phyloP scores from a whole-genome alignment of 2,888 invertebrate genomes.

The Norana najaformis region DNA sequence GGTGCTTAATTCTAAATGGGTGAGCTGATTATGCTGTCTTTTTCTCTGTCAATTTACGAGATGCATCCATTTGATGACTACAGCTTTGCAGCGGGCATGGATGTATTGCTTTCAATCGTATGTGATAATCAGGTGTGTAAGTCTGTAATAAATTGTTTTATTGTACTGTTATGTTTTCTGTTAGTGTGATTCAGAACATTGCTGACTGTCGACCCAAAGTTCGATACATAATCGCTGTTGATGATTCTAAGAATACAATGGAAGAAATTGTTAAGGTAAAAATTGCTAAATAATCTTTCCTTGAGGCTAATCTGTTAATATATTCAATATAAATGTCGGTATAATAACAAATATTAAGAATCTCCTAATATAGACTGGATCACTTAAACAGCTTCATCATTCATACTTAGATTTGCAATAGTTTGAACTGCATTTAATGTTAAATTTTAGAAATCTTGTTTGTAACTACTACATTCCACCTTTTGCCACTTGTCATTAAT shows the following conservation, averaged over 20 bases:
- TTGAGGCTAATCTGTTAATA: not conserved
- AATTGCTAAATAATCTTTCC: not conserved
- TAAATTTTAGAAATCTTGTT: no score
- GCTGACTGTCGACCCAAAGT: conserved; percentile 59
- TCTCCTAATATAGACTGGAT: no score
- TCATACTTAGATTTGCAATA: no score
- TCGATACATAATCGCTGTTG: conserved; percentile 62
- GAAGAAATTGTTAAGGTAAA: conserved; percentile 61
- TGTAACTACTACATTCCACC: no score
- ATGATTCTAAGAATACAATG: conserved; percentile 61
- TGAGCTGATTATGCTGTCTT: not conserved
- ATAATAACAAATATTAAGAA: no score
- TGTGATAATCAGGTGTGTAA: not conserved
- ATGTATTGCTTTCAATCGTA: not conserved
- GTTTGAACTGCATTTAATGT: no score
- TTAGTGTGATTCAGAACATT: conserved; percentile 61
- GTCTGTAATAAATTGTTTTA: not conserved
- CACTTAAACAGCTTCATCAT: no score
- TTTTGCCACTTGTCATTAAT: no score
- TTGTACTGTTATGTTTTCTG: not conserved
- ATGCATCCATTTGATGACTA: no score
- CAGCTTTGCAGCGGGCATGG: not conserved
- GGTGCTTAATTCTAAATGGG: not conserved
- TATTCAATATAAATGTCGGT: not conserved
- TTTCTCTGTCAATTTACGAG: not conserved